Evolutionary conservation across 2,888 invertebrate genomes (phyloP).

Genomic region (Encarsia formosa): DNA sequence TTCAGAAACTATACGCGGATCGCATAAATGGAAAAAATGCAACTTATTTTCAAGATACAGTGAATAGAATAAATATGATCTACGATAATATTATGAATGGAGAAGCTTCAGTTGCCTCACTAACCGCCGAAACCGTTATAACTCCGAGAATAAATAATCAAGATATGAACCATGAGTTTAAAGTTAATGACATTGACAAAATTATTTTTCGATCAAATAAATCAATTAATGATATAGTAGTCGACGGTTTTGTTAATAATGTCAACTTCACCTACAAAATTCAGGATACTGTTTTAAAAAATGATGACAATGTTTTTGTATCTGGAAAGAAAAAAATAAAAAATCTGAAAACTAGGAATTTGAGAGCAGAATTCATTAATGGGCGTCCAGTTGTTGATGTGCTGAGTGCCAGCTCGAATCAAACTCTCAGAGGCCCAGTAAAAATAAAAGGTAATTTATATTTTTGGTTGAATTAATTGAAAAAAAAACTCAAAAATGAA

Average conservation of each 20-base stretch:
- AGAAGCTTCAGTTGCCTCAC: constrained; percentile 25
- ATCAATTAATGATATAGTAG: constrained; percentile 31
- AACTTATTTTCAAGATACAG: constrained; percentile 27
- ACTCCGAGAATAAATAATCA: constrained; percentile 38
- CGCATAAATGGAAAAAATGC: constrained; percentile 31
- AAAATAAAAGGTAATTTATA: constrained; percentile 32
- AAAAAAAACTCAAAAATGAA: background rate
- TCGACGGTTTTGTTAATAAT: constrained; percentile 33
- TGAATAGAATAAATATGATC: constrained; percentile 15
- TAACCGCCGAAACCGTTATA: constrained; percentile 39
- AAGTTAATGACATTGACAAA: constrained; percentile 19
- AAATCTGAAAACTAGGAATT: constrained; percentile 28
- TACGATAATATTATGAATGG: constrained; percentile 28
- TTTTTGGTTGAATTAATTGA: background rate
- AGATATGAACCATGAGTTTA: constrained; percentile 27
- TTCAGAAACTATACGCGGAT: constrained; percentile 21
- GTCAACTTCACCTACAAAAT: constrained; percentile 32
- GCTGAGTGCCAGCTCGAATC: constrained; percentile 32
- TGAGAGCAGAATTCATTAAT: constrained; percentile 31
- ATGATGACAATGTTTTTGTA: constrained; percentile 31
- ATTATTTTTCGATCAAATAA: constrained; percentile 31
- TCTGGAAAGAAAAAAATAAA: constrained; percentile 31
- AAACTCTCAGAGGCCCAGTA: constrained; percentile 34
- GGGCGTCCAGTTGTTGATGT: constrained; percentile 30
- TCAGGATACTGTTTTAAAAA: constrained; percentile 34